Conservation (phyloP, 2,797 vertebrate genomes). For the Sebastes matsubarae region DNA sequence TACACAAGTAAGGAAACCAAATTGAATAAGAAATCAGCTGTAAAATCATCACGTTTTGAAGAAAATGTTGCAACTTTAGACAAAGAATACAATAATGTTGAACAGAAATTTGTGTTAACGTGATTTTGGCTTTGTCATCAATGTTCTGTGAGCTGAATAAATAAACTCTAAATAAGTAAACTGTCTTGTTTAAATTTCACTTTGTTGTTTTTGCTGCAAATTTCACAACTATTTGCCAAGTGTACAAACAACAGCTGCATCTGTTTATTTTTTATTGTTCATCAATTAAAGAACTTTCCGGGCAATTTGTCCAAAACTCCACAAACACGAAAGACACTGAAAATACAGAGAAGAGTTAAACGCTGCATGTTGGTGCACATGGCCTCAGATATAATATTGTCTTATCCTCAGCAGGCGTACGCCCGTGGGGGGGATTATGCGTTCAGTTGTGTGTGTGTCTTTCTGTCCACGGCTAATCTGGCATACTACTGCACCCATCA, state of each 20-base stretch:
- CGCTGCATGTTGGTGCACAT: not conserved
- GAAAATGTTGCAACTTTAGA: not conserved
- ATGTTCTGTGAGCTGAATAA: conserved; percentile 22
- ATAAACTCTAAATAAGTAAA: conserved; percentile 33
- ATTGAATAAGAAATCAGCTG: not conserved
- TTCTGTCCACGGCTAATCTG: not conserved
- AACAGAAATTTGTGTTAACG: not conserved
- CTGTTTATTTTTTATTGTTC: conserved; percentile 41
- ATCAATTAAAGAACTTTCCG: conserved; percentile 21
- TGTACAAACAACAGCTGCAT: conserved; percentile 47
- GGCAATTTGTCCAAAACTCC: conserved; percentile 8
- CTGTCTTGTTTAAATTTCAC: not conserved
- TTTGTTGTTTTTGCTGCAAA: conserved; percentile 9
- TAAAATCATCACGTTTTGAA: not conserved
- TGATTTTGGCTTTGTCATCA: not conserved
- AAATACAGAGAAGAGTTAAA: not conserved
- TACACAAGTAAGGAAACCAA: not conserved
- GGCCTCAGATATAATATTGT: not conserved
- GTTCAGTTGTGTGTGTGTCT: not conserved
- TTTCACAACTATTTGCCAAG: conserved; percentile 33
- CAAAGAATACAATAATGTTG: not conserved
- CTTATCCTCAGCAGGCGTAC: not conserved
- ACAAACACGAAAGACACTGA: not conserved
- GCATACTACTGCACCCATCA: too few species aligned
- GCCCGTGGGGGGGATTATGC: fast-evolving